Base-by-base conservation (phyloP, 2,888 invertebrate species). In the Torymus aiolomorphi region DNA sequence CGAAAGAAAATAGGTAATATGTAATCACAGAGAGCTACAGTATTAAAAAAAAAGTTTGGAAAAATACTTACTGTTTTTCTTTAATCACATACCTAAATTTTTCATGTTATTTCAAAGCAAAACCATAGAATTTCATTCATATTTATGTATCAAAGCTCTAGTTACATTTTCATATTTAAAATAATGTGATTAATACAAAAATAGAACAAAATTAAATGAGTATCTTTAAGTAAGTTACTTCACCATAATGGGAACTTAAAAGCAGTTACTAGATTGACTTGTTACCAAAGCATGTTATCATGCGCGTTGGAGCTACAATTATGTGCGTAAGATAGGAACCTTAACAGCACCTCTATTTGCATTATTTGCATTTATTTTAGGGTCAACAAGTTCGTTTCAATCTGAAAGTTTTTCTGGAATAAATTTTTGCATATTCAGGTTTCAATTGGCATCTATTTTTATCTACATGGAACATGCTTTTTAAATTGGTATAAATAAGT, bases 1-100 rank as follows among this genome's bases (percentile, higher is more conserved):
- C 11, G 16, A 10, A 14, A 67, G 13, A 62, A 56, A 69, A 59
- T 62, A 74, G 56, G 63, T 62, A 78, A 78, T 69, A 69, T 78
- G 73, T 78, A 78, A 78, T 74, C 63, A 56, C 54, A 74, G 31
- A 54, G 57, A 73, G 52, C 2, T 77, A 73, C 59, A 66, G 24
- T 61, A 73, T 61, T 73, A 78, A 78, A 78, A 16, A 65, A 61
- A 73, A 16, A 54, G 16, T 78, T 77, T 18, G 18, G 11, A 76
- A 56, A 49, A 51, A 54, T 59, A n/a, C 14, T 16, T 10, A 18
- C 14, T 70, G 24, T 72, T 20, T 51, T 52, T 61, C 12, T 61
- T 61, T 16, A 8, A 54, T 16, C 4, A 61, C 31, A 10, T 11
- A 13, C 24, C 12, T 65, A 20, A 42, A 13, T 49, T 61, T 76